A percentile compares a stretch with the other conserved stretches of the same genome.
phyloP scores from a whole-genome alignment of 1,140 invertebrate species.

The Pachypsylla venusta region DNA sequence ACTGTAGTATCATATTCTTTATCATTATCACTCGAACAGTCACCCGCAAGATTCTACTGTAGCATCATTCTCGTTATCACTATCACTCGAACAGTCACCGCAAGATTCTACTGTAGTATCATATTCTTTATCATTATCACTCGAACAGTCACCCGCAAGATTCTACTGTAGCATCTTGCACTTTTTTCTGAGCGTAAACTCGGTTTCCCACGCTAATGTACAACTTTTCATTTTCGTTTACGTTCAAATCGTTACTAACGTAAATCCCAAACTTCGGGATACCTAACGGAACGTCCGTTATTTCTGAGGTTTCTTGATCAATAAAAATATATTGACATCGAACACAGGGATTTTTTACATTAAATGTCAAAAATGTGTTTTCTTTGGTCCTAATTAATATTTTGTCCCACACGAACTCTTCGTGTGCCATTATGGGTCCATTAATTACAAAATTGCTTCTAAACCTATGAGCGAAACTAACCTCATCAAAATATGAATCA shows the following conservation, averaged over 20 bases:
- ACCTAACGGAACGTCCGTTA: slow-evolving; percentile 68
- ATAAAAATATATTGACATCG: slow-evolving; percentile 92
- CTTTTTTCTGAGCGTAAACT: too few species aligned
- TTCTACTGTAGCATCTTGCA: too few species aligned
- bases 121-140: too few species aligned
- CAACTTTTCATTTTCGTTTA: neutral
- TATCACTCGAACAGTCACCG: too few species aligned
- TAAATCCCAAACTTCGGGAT: slow-evolving; percentile 68
- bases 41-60: too few species aligned
- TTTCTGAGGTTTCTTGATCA: slow-evolving; percentile 64
- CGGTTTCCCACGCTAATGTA: neutral
- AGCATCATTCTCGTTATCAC: too few species aligned
- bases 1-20: too few species aligned
- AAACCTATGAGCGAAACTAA: slow-evolving; percentile 37
- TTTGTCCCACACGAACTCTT: slow-evolving; percentile 53
- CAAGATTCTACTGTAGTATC: too few species aligned
- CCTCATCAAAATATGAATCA: slow-evolving; percentile 24
- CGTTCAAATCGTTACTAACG: slow-evolving; percentile 28
- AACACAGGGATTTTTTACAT: slow-evolving; percentile 61
- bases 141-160: too few species aligned
- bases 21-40: too few species aligned
- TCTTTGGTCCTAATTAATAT: slow-evolving; percentile 46
- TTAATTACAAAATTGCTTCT: slow-evolving; percentile 40
- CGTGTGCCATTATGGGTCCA: slow-evolving; percentile 21
- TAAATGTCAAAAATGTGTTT: slow-evolving; percentile 26